Percentiles rank a stretch among this genome's conserved stretches.
Conservation (phyloP, 2,797 vertebrate species). For the Sorex maritimensis region DNA sequence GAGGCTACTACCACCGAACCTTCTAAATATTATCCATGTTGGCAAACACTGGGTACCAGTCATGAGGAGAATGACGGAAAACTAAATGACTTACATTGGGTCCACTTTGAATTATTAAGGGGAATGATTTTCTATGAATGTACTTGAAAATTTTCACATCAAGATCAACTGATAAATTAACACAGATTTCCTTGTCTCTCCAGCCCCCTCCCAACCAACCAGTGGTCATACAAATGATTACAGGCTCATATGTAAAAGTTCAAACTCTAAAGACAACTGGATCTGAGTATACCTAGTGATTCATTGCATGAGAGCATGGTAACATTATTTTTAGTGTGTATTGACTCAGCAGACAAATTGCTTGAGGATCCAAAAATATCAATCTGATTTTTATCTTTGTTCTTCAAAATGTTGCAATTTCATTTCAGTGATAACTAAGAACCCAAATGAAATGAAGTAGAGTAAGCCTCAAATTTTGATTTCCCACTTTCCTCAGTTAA, state of each 20-base stretch:
- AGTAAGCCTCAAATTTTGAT: constrained; percentile 66
- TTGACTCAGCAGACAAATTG: constrained; percentile 17
- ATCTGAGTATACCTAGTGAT: background rate
- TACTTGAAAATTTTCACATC: background rate
- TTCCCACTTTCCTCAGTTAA: constrained; percentile 85
- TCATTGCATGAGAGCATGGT: background rate
- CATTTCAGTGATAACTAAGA: constrained; percentile 79
- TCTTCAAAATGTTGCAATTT: constrained; percentile 49
- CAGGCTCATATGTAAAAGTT: background rate
- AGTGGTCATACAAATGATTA: background rate
- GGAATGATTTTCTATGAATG: constrained; percentile 7
- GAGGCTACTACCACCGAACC: too few species aligned
- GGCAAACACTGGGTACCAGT: background rate
- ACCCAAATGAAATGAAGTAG: constrained; percentile 64
- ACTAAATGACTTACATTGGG: background rate
- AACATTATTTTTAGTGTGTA: constrained; percentile 1
- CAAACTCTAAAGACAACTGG: background rate
- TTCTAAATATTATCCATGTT: too few species aligned
- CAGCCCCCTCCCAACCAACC: background rate
- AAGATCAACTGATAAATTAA: constrained; percentile 34
- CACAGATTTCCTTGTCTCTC: background rate
- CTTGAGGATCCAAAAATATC: background rate
- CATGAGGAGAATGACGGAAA: background rate
- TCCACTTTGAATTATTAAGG: background rate
- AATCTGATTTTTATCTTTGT: background rate